Evolutionary conservation across 2,113 vertebrate genomes (phyloP).

Genomic region (Macquaria ambigua): DNA sequence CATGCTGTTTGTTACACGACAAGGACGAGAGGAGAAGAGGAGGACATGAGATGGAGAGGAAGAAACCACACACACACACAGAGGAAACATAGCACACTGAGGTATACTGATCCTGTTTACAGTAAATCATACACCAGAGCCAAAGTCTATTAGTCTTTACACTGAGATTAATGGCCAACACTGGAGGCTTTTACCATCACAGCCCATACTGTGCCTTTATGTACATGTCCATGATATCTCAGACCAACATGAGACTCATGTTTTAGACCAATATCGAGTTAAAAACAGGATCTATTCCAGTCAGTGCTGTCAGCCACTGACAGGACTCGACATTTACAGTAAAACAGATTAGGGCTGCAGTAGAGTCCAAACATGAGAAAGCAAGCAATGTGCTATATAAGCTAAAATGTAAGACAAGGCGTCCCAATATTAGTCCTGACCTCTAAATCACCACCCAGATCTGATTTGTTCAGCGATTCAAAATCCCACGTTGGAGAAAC

Average conservation of each 20-base stretch:
- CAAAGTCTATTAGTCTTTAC: conserved; percentile 1
- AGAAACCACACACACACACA: conserved; percentile 44
- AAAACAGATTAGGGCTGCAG: background rate
- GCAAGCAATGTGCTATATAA: background rate
- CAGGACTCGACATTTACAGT: background rate
- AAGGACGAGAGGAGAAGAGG: conserved; percentile 43
- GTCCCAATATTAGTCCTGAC: background rate
- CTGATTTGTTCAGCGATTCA: background rate
- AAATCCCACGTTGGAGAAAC: background rate
- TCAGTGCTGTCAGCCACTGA: too few relatives aligned
- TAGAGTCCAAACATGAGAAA: background rate
- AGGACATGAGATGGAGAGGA: conserved; percentile 52
- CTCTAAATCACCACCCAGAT: too few relatives aligned
- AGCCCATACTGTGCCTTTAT: background rate
- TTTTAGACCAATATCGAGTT: background rate
- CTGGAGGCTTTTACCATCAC: background rate
- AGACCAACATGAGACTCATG: background rate
- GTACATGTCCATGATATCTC: background rate
- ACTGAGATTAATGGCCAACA: background rate
- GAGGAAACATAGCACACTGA: conserved; percentile 25
- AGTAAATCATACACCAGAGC: background rate
- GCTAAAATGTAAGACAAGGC: background rate
- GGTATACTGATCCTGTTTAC: conserved; percentile 26
- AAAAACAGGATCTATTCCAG: background rate
- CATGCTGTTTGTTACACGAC: conserved; percentile 66